Evolutionary conservation across 2,113 vertebrate species (phyloP), one percentile per base, ranked within the genome.

Genomic region (Muntiacus reevesi): DNA sequence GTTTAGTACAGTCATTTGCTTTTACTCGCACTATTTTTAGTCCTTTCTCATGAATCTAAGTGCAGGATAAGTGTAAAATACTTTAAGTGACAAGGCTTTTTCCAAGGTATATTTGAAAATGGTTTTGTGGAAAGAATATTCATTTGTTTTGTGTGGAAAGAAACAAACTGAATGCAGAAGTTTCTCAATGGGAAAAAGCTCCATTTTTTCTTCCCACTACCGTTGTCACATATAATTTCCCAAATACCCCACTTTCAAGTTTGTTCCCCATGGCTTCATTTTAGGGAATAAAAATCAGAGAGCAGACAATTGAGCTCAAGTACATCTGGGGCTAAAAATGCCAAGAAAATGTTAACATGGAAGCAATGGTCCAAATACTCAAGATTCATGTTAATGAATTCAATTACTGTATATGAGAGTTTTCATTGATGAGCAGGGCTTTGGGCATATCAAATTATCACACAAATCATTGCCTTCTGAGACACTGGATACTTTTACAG

Each of bases 401-500:
- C 36, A 92, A 67, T 64, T 91, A 89, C 8, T 91, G 62, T 57
- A 30, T 19, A 89, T 43, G 94, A 40, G 40, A 94, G 36, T 76
- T 95, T 87, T 86, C 81, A 78, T 11, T 90, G 87, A 95, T 92
- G 87, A 98, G 36, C 43, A 94, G 96, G 94, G 94, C 82, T 98
- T 94, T 95, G 89, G 97, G 93, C 93, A 97, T 97, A 98, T 85
- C 33, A 11, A 98, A 97, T 97, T 96, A 98, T 89, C 97, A 98
- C 96, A 96, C 91, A 91, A 96, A 96, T 85, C 7, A 27, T 28
- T 4, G 50, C 92, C 89, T 97, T 98, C 97, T 96, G 95, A 98
- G 36, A 60, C 87, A 94, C 71, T 27, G 59, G 81, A 98, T 97
- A 98, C 97, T 97, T 97, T 97, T 98, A 97, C 95, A 98, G 89